phyloP scores from a whole-genome alignment of 1,140 invertebrate genomes.

The Drosophila biarmipes region DNA sequence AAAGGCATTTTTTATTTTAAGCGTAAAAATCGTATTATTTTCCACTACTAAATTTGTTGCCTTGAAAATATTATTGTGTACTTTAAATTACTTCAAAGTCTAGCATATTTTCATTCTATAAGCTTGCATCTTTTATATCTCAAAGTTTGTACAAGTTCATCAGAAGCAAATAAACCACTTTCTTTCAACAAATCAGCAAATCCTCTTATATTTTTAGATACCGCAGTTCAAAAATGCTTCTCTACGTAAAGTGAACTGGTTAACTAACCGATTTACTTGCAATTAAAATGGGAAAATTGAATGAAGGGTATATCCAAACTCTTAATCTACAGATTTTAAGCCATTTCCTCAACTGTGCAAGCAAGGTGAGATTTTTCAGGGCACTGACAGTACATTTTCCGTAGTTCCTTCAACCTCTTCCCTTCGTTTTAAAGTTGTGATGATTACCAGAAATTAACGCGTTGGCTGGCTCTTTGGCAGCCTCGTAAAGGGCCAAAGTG shows the following conservation, averaged over 20 bases:
- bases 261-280: neutral
- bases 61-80: too few species aligned
- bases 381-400: neutral
- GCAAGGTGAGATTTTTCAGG: neutral
- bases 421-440: conserved; percentile 16
- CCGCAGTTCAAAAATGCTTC: neutral
- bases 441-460: conserved; percentile 40
- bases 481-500: conserved; percentile 41
- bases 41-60: neutral
- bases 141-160: neutral
- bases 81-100: neutral
- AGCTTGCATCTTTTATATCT: neutral
- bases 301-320: neutral
- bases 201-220: neutral
- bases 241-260: too few species aligned
- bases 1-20: neutral
- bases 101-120: too few species aligned
- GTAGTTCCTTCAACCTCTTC: neutral
- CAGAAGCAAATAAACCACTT: too few species aligned
- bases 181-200: too few species aligned
- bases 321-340: neutral
- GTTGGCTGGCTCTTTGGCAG: conserved; percentile 4
- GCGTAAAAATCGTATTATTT: neutral
- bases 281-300: neutral
- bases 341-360: too few species aligned